A percentile compares a stretch with the other conserved stretches of the same genome.
These are phyloP conservation scores for Dendrocopos noguchii DNA, from an alignment of 2,113 vertebrate species.

Conservation along the genomic window DNA sequence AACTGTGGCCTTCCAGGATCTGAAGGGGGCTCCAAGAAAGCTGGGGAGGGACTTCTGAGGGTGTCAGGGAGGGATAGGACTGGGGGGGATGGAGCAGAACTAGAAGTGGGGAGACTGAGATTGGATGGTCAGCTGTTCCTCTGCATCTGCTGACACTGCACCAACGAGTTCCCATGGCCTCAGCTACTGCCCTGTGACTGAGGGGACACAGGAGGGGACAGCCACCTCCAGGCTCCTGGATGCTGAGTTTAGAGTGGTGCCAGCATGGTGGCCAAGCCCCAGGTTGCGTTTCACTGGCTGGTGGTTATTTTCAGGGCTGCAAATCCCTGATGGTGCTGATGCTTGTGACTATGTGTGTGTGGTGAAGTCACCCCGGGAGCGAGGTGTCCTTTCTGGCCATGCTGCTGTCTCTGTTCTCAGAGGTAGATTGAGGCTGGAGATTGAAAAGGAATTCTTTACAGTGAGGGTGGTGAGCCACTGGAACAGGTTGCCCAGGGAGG, in stretches of 20 bases:
- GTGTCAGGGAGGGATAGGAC: too few relatives aligned
- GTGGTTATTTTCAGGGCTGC: neutral
- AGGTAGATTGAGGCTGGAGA: too few relatives aligned
- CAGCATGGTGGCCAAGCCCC: rapidly evolving
- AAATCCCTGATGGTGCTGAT: neutral
- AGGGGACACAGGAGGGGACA: rapidly evolving
- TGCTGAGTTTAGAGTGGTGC: neutral
- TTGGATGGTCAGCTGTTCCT: neutral
- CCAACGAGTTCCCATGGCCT: rapidly evolving
- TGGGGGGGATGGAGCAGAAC: too few relatives aligned
- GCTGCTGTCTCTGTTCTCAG: too few relatives aligned
- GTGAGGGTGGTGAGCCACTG: too few relatives aligned
- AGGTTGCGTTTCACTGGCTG: neutral
- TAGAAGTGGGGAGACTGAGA: too few relatives aligned
- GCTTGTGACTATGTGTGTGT: rapidly evolving
- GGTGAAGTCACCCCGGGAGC: rapidly evolving
- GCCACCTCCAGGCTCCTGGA: rapidly evolving
- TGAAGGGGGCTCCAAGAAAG: too few relatives aligned
- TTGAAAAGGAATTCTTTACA: too few relatives aligned
- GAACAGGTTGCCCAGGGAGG: too few relatives aligned
- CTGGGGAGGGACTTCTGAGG: too few relatives aligned
- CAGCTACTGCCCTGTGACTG: rapidly evolving
- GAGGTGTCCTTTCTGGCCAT: rapidly evolving
- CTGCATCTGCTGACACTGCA: neutral
- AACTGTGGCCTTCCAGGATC: too few relatives aligned